Conservation (phyloP, 2,888 invertebrate genomes). For the Eurytoma californica region DNA sequence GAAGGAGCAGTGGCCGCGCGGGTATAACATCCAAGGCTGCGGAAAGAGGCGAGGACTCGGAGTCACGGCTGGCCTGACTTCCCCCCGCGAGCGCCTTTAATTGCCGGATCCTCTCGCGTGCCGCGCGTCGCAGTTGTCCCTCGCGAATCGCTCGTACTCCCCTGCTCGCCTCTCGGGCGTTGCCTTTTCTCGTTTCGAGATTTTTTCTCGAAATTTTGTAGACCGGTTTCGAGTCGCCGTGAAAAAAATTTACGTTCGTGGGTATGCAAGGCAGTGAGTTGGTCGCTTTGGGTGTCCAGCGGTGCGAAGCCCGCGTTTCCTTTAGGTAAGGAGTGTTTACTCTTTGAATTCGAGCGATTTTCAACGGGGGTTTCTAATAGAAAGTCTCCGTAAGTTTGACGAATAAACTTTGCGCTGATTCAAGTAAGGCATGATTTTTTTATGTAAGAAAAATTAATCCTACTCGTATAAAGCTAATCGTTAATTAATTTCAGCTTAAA, state of each 20-base stretch:
- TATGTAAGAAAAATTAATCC: too few species aligned
- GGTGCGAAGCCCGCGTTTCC: neutral
- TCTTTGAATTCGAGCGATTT: neutral
- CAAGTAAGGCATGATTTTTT: too few species aligned
- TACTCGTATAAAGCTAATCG: too few species aligned
- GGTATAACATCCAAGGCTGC: conserved; percentile 31
- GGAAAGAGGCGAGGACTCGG: conserved; percentile 30
- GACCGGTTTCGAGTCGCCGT: too few species aligned
- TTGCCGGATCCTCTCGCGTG: conserved; percentile 55
- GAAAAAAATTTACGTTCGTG: too few species aligned
- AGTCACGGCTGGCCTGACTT: conserved; percentile 55
- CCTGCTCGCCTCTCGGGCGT: too few species aligned
- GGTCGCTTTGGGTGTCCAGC: neutral
- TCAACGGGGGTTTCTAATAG: conserved; percentile 28
- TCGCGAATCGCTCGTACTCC: too few species aligned
- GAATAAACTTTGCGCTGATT: too few species aligned
- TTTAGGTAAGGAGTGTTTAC: neutral
- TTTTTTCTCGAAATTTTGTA: neutral
- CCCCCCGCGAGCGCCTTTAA: conserved; percentile 56
- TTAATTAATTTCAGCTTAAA: neutral
- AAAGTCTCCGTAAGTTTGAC: conserved; percentile 5
- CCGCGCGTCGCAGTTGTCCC: conserved; percentile 4
- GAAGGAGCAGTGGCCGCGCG: neutral
- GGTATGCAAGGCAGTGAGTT: too few species aligned
- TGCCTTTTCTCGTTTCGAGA: neutral